Evolutionary conservation across 2,888 invertebrate species (phyloP).

Genomic region (Pardosa pseudoannulata): DNA sequence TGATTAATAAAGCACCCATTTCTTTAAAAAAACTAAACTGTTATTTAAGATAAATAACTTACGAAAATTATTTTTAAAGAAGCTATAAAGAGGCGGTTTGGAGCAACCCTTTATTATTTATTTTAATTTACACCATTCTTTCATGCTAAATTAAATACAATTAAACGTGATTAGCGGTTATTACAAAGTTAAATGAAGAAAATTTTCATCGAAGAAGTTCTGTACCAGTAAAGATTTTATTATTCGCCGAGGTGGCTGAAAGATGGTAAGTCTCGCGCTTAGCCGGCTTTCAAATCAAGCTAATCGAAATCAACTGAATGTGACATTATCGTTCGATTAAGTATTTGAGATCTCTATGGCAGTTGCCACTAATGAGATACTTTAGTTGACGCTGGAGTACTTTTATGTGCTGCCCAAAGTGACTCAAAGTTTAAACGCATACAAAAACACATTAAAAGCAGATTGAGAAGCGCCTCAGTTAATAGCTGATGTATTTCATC

Average conservation of each 20-base stretch:
- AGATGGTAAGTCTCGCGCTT: not conserved
- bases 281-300: not conserved
- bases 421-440: not conserved
- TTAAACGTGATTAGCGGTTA: not conserved
- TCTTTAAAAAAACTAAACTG: not conserved
- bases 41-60: not conserved
- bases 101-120: not conserved
- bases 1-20: not conserved
- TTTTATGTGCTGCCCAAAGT: not conserved
- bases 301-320: not conserved
- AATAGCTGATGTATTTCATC: not conserved
- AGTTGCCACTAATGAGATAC: not conserved
- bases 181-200: not conserved
- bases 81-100: too few species aligned
- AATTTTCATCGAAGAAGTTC: too few species aligned
- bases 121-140: not conserved
- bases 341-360: not conserved
- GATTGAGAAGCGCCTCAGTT: not conserved
- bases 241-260: too few species aligned
- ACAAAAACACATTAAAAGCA: not conserved
- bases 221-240: too few species aligned
- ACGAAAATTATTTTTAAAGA: not conserved
- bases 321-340: not conserved
- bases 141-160: not conserved
- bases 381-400: not conserved